phyloP scores from a whole-genome alignment of 2,113 vertebrate genomes.

The Motacilla tschutschensis region DNA sequence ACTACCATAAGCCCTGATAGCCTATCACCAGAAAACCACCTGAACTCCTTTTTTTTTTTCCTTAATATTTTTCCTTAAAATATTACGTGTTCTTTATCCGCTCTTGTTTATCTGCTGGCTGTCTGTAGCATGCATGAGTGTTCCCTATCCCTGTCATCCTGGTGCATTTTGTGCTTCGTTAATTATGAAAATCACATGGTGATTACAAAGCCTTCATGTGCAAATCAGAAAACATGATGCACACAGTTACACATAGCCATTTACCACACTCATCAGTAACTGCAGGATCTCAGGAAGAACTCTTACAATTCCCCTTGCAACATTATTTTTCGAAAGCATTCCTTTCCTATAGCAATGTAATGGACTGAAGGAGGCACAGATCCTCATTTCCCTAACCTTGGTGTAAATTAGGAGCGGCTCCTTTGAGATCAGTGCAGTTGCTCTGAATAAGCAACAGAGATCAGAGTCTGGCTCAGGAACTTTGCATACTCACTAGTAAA shows the following conservation, averaged over 20 bases:
- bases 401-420: not conserved
- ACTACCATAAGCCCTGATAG: not conserved
- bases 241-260: not conserved
- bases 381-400: not conserved
- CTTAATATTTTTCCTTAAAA: not conserved
- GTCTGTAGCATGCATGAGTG: not conserved
- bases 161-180: constrained; percentile 13
- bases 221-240: constrained; percentile 29
- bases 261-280: not conserved
- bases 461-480: constrained; percentile 23
- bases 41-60: accelerated
- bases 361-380: not conserved
- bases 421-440: not conserved
- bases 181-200: constrained; percentile 20
- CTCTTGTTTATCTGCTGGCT: constrained; percentile 11
- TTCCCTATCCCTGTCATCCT: not conserved
- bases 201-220: constrained; percentile 26
- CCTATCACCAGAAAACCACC: not conserved
- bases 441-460: not conserved
- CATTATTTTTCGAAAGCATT: not conserved
- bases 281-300: not conserved
- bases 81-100: not conserved
- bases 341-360: not conserved
- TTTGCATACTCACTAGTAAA: constrained; percentile 51
- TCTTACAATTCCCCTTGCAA: not conserved